Percentiles rank a stretch among this genome's conserved stretches.
These are phyloP conservation scores for Ormyrus rosae DNA, from an alignment of 2,888 invertebrate genomes.

Conservation along the genomic window DNA sequence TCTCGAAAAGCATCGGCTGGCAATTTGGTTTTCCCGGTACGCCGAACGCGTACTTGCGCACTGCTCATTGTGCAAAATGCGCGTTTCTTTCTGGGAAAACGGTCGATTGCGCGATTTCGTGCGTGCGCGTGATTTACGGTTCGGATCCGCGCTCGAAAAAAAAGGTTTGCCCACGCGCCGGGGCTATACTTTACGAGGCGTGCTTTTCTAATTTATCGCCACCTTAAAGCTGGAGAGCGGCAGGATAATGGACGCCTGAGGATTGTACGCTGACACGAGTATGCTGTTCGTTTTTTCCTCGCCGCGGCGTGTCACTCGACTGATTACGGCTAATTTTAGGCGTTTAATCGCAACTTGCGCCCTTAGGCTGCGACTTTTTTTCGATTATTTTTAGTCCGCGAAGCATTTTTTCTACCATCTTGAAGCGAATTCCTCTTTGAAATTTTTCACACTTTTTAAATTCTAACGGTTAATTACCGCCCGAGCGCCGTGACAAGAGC, in stretches of 20 bases:
- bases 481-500: too few species aligned
- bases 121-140: slow-evolving; percentile 24
- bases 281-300: background rate
- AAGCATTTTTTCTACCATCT: too few species aligned
- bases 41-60: too few species aligned
- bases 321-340: too few species aligned
- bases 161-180: slow-evolving; percentile 9
- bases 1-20: background rate
- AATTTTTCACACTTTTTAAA: too few species aligned
- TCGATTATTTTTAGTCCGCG: too few species aligned
- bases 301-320: background rate
- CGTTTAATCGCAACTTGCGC: too few species aligned
- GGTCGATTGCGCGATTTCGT: background rate
- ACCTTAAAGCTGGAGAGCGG: background rate
- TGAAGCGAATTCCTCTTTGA: too few species aligned
- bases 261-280: background rate
- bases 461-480: too few species aligned
- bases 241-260: slow-evolving; percentile 1
- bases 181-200: slow-evolving; percentile 5
- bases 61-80: slow-evolving; percentile 29
- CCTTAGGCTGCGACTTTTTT: too few species aligned
- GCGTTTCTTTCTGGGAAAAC: slow-evolving; percentile 37
- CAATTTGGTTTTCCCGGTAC: too few species aligned
- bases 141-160: slow-evolving; percentile 17
- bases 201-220: slow-evolving; percentile 34